phyloP scores from a whole-genome alignment of 1,140 invertebrate species.

The Halictus rubicundus region DNA sequence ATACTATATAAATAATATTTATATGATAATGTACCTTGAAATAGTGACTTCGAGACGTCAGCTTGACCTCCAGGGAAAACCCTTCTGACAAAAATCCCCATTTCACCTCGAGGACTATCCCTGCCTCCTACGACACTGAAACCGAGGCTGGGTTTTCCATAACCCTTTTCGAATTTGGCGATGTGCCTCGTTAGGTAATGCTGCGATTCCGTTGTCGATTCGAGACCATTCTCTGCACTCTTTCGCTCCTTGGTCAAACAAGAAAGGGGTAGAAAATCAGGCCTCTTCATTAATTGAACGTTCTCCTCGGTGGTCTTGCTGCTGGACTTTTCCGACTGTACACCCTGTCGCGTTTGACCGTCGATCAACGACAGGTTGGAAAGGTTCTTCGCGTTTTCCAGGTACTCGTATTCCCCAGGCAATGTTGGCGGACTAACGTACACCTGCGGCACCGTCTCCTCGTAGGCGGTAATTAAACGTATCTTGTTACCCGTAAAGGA shows the following conservation, averaged over 20 bases:
- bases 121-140: constrained; percentile 89
- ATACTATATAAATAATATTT: too few relatives aligned
- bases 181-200: constrained; percentile 77
- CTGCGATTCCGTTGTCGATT: constrained; percentile 79
- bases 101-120: constrained; percentile 86
- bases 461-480: constrained; percentile 74
- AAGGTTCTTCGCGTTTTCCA: constrained; percentile 73
- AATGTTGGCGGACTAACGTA: constrained; percentile 61
- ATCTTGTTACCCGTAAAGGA: constrained; percentile 75
- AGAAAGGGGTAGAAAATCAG: constrained; percentile 73
- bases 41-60: constrained; percentile 85
- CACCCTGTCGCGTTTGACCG: constrained; percentile 53
- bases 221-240: constrained; percentile 47
- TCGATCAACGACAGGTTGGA: constrained; percentile 69
- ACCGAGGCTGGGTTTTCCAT: constrained; percentile 85
- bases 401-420: constrained; percentile 68
- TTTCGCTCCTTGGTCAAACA: constrained; percentile 65
- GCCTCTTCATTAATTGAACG: constrained; percentile 65
- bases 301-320: neutral
- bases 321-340: constrained; percentile 13
- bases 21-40: constrained; percentile 85
- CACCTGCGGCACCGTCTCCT: constrained; percentile 75
- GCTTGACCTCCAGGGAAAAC: constrained; percentile 87
- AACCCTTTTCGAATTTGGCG: constrained; percentile 84
- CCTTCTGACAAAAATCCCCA: constrained; percentile 88